These are phyloP conservation scores for Aselliscus stoliczkanus DNA, from an alignment of 2,797 vertebrate species.

Conservation along the genomic window DNA sequence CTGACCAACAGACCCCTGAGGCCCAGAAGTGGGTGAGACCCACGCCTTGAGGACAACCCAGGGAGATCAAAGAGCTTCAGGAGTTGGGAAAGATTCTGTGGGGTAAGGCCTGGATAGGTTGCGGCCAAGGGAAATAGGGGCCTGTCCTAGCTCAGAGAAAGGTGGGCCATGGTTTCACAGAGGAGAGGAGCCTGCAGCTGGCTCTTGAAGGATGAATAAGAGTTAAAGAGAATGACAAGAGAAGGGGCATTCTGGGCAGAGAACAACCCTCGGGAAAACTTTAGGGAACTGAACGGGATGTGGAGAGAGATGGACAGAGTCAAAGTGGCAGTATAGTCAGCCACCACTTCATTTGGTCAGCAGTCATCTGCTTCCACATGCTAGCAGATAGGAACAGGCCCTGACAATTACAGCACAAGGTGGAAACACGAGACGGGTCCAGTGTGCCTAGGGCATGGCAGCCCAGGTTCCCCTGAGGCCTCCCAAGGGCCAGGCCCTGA, in stretches of 20 bases:
- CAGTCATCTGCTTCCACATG: not conserved
- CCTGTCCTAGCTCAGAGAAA: not conserved
- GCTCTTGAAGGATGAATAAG: not conserved
- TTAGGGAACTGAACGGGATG: not conserved
- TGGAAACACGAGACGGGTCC: not conserved
- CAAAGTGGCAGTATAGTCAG: not conserved
- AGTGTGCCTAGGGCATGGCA: not conserved
- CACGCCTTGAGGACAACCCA: not conserved
- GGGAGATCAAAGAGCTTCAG: not conserved
- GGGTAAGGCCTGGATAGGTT: not conserved
- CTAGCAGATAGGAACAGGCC: not conserved
- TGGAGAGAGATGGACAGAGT: not conserved
- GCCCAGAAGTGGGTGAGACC: not conserved
- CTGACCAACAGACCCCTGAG: not conserved
- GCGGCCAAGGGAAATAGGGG: not conserved
- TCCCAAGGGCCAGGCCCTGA: not conserved
- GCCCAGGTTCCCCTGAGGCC: not conserved
- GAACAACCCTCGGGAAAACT: not conserved
- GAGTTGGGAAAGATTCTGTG: not conserved
- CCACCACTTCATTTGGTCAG: fast-evolving
- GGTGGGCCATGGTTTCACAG: not conserved
- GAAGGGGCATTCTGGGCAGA: not conserved
- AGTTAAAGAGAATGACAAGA: not conserved
- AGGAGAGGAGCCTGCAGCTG: not conserved
- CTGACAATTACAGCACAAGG: fast-evolving